Evolutionary conservation across 1,140 invertebrate genomes (phyloP).

Genomic region (Aleiodes sp.): DNA sequence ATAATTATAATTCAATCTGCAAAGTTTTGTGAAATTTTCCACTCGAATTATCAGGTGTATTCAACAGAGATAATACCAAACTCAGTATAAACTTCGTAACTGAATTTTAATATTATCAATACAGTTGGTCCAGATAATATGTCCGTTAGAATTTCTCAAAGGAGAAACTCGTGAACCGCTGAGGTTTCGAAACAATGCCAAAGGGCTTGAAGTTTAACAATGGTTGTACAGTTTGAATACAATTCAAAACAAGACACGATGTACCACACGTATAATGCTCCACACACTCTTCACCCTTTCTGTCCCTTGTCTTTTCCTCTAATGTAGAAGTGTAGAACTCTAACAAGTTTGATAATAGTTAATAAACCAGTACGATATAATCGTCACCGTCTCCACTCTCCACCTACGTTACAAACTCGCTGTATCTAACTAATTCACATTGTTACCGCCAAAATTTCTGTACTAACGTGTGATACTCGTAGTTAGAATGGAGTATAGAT

Average conservation of each 20-base stretch:
- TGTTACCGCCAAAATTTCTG: not conserved
- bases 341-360: constrained; percentile 18
- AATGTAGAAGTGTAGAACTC: constrained; percentile 10
- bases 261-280: constrained; percentile 11
- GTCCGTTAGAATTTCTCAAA: constrained; percentile 17
- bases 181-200: constrained; percentile 13
- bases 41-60: too few relatives aligned
- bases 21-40: too few relatives aligned
- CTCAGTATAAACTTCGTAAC: not conserved
- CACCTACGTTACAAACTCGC: not conserved
- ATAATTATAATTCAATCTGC: too few relatives aligned
- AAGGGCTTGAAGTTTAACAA: constrained; percentile 17
- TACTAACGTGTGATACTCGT: not conserved
- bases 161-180: not conserved
- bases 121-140: constrained; percentile 13
- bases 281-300: not conserved
- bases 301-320: too few relatives aligned
- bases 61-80: not conserved
- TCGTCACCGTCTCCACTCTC: not conserved
- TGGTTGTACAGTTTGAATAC: constrained; percentile 14
- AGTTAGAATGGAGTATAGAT: too few relatives aligned
- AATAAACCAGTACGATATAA: constrained; percentile 10
- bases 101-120: constrained; percentile 14
- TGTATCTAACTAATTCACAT: constrained; percentile 1
- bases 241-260: constrained; percentile 14